These are phyloP conservation scores for Cyclura pinguis DNA, from an alignment of 2,797 vertebrate genomes.

Conservation along the genomic window DNA sequence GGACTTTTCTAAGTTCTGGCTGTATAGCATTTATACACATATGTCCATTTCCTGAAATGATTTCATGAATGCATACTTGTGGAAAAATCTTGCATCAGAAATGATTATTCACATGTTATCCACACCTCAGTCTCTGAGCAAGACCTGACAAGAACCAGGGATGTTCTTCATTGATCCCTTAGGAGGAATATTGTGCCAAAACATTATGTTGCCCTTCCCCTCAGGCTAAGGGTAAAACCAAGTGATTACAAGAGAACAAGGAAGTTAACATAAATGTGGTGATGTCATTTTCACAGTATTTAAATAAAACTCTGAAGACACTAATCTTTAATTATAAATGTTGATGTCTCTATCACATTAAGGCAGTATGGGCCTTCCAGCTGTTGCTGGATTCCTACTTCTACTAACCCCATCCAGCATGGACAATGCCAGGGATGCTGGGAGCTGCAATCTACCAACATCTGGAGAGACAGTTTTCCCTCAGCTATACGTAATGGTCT, in stretches of 20 bases:
- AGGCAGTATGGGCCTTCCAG: not conserved
- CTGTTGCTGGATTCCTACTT: not conserved
- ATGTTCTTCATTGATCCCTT: conserved; percentile 1
- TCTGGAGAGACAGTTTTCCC: not conserved
- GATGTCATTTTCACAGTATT: not conserved
- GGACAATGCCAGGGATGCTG: not conserved
- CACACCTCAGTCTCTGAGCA: not conserved
- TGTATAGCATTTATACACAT: not conserved
- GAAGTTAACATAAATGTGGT: conserved; percentile 8
- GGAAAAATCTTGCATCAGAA: not conserved
- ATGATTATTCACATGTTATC: conserved; percentile 6
- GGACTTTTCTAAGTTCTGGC: not conserved
- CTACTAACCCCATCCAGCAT: not conserved
- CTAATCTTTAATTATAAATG: not conserved
- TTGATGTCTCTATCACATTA: not conserved
- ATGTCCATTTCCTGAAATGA: not conserved
- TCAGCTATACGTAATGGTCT: too few relatives aligned
- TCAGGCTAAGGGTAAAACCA: not conserved
- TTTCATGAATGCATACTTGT: not conserved
- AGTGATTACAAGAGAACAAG: not conserved
- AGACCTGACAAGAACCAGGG: not conserved
- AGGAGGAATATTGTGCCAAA: not conserved
- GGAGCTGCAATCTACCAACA: not conserved
- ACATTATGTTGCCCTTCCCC: not conserved
- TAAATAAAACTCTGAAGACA: not conserved